Percentiles rank a stretch among this genome's conserved stretches.
These are phyloP conservation scores for Oncorhynchus clarkii DNA, from an alignment of 2,113 vertebrate genomes.

Conservation along the genomic window DNA sequence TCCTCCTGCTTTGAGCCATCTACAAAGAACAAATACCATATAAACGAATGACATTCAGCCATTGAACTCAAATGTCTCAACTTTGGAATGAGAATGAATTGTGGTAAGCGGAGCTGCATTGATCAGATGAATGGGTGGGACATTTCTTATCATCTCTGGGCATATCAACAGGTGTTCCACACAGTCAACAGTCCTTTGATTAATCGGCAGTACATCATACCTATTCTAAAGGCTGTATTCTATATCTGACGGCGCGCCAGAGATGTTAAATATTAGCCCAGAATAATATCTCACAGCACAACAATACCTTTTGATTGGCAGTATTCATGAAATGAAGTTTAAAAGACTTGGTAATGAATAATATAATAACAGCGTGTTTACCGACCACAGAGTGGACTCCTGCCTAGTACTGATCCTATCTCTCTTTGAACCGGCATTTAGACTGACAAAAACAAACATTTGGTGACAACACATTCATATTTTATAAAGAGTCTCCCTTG, in stretches of 20 bases:
- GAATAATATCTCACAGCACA: constrained; percentile 44
- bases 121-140: constrained; percentile 30
- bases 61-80: constrained; percentile 9
- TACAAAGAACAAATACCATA: constrained; percentile 15
- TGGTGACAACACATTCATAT: constrained; percentile 61
- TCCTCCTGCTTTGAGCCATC: constrained; percentile 50
- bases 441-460: constrained; percentile 65
- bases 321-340: constrained; percentile 49
- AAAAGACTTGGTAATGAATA: constrained; percentile 56
- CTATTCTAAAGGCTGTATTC: constrained; percentile 31
- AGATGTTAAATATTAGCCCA: constrained; percentile 61
- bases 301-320: constrained; percentile 58
- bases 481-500: constrained; percentile 58
- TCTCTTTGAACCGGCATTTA: constrained; percentile 62
- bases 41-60: background rate
- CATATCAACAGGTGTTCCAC: constrained; percentile 54
- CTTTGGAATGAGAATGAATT: constrained; percentile 10
- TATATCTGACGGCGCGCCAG: constrained; percentile 40
- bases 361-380: constrained; percentile 61
- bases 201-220: constrained; percentile 34
- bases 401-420: constrained; percentile 32
- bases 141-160: constrained; percentile 1
- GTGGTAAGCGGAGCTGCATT: constrained; percentile 21
- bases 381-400: constrained; percentile 33
- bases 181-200: constrained; percentile 57